Conservation (phyloP, 2,888 invertebrate species). For the Cremastinae sp. region DNA sequence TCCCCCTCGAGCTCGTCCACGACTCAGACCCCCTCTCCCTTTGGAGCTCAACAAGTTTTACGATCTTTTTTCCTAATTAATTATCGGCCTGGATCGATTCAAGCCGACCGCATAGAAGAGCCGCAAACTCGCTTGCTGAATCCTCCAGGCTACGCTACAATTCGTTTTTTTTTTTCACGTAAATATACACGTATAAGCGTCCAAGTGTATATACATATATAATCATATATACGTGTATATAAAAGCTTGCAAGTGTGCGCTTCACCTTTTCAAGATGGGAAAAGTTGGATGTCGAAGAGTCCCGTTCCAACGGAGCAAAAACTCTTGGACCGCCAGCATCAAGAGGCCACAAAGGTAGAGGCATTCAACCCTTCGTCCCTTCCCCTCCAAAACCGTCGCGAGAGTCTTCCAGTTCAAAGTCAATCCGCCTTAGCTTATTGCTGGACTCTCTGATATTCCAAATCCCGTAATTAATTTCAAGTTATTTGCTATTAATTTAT, state of each 20-base stretch:
- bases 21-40: constrained; percentile 48
- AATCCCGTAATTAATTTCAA: constrained; percentile 58
- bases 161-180: constrained; percentile 14
- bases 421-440: background rate
- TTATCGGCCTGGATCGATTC: constrained; percentile 76
- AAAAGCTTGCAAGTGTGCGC: background rate
- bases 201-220: constrained; percentile 15
- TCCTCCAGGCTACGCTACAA: constrained; percentile 52
- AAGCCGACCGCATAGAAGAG: constrained; percentile 50
- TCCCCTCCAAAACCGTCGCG: constrained; percentile 19
- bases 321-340: constrained; percentile 52
- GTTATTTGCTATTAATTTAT: constrained; percentile 10
- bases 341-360: constrained; percentile 3
- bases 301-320: constrained; percentile 58
- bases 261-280: constrained; percentile 39
- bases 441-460: constrained; percentile 44
- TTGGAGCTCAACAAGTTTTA: constrained; percentile 74
- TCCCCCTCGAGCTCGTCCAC: background rate
- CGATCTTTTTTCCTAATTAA: constrained; percentile 75
- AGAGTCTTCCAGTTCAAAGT: constrained; percentile 47
- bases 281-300: constrained; percentile 60
- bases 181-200: constrained; percentile 8
- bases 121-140: constrained; percentile 26
- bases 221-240: constrained; percentile 14
- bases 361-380: constrained; percentile 22